Evolutionary conservation across 30 jellyfish, hydroid and myxozoan species (phyloP).

Genomic region (Chrysaora quinquecirrha): DNA sequence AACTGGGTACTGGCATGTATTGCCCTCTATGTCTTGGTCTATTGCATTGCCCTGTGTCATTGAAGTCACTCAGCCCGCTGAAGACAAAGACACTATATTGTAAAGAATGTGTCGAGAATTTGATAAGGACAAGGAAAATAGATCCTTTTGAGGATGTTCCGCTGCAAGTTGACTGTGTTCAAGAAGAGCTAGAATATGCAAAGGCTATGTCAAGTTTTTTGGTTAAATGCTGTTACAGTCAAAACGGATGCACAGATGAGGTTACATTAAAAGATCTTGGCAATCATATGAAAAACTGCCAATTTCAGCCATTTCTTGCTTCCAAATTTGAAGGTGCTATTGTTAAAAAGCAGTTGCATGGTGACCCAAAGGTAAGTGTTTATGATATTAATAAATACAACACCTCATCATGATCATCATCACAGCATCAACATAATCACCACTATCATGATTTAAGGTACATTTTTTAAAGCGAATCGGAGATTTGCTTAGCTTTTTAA

Average conservation of each 20-base stretch:
- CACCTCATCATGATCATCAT: too few relatives aligned
- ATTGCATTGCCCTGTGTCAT: constrained; percentile 53
- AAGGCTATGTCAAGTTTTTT: constrained; percentile 1
- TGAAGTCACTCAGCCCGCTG: neutral
- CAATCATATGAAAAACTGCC: constrained; percentile 52
- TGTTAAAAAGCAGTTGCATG: neutral
- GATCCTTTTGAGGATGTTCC: constrained; percentile 61
- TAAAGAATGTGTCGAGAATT: constrained; percentile 36
- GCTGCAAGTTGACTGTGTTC: constrained; percentile 34
- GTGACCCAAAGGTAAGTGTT: constrained; percentile 17
- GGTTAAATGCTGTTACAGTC: constrained; percentile 44
- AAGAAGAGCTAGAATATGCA: constrained; percentile 19
- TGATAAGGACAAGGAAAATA: constrained; percentile 51
- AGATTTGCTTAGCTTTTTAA: too few relatives aligned
- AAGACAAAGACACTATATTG: constrained; percentile 11
- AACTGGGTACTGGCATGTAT: neutral
- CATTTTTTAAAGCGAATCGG: too few relatives aligned
- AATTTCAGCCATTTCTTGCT: constrained; percentile 25
- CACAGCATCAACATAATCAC: too few relatives aligned
- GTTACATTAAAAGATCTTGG: constrained; percentile 41
- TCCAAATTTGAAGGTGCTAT: constrained; percentile 22
- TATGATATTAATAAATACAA: too few relatives aligned
- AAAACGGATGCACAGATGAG: constrained; percentile 39
- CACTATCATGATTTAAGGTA: too few relatives aligned
- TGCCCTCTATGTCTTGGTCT: constrained; percentile 66